phyloP scores from a whole-genome alignment of 1,140 invertebrate species.

The Hormaphis cornu region DNA sequence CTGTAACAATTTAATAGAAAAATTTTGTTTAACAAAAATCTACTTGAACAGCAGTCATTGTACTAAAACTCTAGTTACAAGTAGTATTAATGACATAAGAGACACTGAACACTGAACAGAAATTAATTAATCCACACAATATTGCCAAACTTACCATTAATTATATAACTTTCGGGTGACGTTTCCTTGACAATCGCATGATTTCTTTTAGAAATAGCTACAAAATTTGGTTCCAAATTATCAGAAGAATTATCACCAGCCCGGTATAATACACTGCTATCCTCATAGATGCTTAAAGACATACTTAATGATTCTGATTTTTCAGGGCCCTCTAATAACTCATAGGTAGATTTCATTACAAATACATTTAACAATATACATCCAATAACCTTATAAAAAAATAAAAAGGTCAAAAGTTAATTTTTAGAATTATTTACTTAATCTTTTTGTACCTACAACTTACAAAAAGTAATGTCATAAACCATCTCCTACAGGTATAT shows the following conservation, averaged over 20 bases:
- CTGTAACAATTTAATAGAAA: too few relatives aligned
- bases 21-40: too few relatives aligned
- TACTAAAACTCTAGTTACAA: too few relatives aligned
- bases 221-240: slow-evolving; percentile 1
- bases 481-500: slow-evolving; percentile 26
- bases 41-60: too few relatives aligned
- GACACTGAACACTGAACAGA: too few relatives aligned
- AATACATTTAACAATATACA: background rate
- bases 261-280: slow-evolving; percentile 21
- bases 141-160: slow-evolving; percentile 1
- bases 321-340: background rate
- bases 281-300: slow-evolving; percentile 11
- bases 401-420: background rate
- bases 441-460: background rate
- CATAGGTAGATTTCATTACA: background rate
- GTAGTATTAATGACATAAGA: too few relatives aligned
- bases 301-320: background rate
- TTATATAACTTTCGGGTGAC: background rate
- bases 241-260: background rate
- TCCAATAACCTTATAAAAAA: slow-evolving; percentile 6
- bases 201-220: background rate
- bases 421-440: background rate
- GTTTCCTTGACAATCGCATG: background rate
- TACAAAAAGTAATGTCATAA: slow-evolving; percentile 28
- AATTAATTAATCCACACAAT: too few relatives aligned